phyloP scores from a whole-genome alignment of 2,797 vertebrate genomes.

The Ptychadena robeensis region DNA sequence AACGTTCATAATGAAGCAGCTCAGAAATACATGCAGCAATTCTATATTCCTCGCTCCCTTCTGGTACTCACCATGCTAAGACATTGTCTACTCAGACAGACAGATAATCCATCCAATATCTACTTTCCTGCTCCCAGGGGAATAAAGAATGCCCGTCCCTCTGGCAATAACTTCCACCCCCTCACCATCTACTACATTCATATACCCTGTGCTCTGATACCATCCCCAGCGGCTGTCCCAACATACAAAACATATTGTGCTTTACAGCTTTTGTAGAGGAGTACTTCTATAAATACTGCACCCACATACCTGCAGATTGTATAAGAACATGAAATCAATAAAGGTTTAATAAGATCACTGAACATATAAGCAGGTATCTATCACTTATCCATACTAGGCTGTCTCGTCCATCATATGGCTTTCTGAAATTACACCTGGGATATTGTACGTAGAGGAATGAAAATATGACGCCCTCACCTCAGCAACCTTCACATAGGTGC shows the following conservation, averaged over 20 bases:
- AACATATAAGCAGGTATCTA: not conserved
- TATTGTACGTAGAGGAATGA: not conserved
- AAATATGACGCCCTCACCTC: not conserved
- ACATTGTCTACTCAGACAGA: not conserved
- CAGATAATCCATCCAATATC: not conserved
- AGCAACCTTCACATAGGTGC: not conserved
- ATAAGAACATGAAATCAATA: not conserved
- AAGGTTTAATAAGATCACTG: not conserved
- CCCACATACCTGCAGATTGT: not conserved
- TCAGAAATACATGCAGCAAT: conserved; percentile 39
- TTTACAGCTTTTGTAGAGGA: not conserved
- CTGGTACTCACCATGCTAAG: not conserved
- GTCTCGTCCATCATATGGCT: not conserved
- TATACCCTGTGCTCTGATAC: conserved; percentile 20
- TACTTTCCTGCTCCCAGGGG: not conserved
- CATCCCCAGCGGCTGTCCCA: not conserved
- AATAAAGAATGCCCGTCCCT: not conserved
- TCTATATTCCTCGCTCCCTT: not conserved
- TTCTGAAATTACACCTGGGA: not conserved
- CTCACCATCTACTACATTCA: conserved; percentile 39
- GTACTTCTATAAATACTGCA: not conserved
- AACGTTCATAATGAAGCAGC: conserved; percentile 5
- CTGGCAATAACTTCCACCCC: conserved; percentile 3
- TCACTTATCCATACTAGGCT: not conserved
- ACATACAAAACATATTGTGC: conserved; percentile 33